Conservation (phyloP, 2,888 invertebrate genomes). For the Spatulosminthurus flaviceps region DNA sequence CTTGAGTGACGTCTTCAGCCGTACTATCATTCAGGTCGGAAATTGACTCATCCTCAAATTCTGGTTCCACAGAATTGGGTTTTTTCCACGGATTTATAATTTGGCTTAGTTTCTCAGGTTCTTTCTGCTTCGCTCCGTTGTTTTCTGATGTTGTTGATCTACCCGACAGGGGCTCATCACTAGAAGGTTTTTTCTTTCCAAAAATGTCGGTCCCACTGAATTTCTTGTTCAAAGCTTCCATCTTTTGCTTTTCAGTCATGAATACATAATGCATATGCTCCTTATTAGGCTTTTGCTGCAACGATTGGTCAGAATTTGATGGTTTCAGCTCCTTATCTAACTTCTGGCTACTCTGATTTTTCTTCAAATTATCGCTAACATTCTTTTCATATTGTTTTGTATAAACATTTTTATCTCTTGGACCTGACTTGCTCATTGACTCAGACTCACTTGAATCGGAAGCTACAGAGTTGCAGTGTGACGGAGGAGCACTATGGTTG, state of each 20-base stretch:
- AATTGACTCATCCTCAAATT: conserved; percentile 45
- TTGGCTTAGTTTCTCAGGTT: conserved; percentile 19
- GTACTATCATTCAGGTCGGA: conserved; percentile 43
- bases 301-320: conserved; percentile 32
- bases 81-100: conserved; percentile 37
- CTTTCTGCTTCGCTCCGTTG: conserved; percentile 1
- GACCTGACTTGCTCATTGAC: conserved; percentile 4
- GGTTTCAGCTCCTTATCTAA: conserved; percentile 21
- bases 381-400: conserved; percentile 26
- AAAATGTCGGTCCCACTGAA: conserved; percentile 32
- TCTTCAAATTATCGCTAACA: conserved; percentile 30
- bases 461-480: neutral
- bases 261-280: conserved; percentile 26
- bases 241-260: conserved; percentile 44
- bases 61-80: conserved; percentile 31
- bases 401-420: neutral
- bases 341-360: neutral
- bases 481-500: neutral
- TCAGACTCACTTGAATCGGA: conserved; percentile 13
- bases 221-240: conserved; percentile 39
- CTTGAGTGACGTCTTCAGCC: conserved; percentile 42
- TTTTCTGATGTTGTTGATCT: neutral
- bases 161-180: neutral
- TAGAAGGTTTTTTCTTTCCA: neutral
- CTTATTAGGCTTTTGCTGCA: conserved; percentile 23